Evolutionary conservation across 37 sponge, comb jelly and placozoan genomes (phyloP).

Genomic region (Hormiphora californensis): DNA sequence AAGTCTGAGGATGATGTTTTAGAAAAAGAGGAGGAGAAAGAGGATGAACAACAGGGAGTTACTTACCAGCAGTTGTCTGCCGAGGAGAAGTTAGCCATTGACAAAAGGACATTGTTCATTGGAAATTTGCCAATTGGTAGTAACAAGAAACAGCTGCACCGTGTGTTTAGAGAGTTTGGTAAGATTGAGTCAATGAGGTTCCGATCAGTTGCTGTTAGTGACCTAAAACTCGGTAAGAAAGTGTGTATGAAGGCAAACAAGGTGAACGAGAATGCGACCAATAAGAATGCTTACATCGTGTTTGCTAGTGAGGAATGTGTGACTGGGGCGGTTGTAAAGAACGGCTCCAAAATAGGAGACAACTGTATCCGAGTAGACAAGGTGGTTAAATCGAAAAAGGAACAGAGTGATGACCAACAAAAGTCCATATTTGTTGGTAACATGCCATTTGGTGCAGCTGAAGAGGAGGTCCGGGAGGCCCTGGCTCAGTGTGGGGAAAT

Average conservation of each 20-base stretch:
- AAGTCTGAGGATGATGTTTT: neutral
- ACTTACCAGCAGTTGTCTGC: neutral
- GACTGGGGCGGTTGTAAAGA: constrained; percentile 51
- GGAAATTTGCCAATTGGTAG: constrained; percentile 63
- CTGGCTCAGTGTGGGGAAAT: constrained; percentile 68
- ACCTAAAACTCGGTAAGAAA: constrained; percentile 51
- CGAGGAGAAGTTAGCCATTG: constrained; percentile 19
- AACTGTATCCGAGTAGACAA: constrained; percentile 67
- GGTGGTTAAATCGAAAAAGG: constrained; percentile 1
- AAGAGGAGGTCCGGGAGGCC: constrained; percentile 59
- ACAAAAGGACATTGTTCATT: constrained; percentile 67
- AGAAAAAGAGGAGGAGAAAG: no score
- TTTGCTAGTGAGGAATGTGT: constrained; percentile 55
- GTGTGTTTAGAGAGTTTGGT: constrained; percentile 62
- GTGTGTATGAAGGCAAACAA: constrained; percentile 48
- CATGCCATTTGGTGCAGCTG: constrained; percentile 65
- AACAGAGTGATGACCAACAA: constrained; percentile 40
- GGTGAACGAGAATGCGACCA: constrained; percentile 51
- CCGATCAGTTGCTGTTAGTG: constrained; percentile 59
- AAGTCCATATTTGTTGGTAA: constrained; percentile 74
- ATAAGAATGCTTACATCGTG: constrained; percentile 67
- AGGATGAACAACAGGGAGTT: neutral
- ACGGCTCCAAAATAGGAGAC: constrained; percentile 59
- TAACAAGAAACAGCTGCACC: constrained; percentile 59
- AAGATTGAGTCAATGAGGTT: constrained; percentile 62